Percentiles rank a stretch among this genome's conserved stretches.
phyloP scores from a whole-genome alignment of 2,113 vertebrate genomes.

The Sakesphorus luctuosus region DNA sequence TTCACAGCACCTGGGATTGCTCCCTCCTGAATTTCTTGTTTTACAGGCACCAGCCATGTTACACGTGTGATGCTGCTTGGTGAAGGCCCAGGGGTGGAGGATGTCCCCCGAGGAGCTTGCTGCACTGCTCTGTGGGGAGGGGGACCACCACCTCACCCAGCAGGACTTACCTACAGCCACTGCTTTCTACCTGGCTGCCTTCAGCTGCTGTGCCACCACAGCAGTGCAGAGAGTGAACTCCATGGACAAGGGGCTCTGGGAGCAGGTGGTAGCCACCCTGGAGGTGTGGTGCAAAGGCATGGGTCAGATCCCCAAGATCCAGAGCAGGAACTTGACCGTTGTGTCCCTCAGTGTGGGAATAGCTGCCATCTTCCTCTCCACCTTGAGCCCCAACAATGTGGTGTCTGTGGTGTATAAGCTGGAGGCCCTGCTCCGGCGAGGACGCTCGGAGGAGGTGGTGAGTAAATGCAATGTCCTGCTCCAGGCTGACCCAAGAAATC shows the following conservation, averaged over 20 bases:
- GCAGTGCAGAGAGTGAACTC: constrained; percentile 75
- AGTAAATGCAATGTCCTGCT: constrained; percentile 78
- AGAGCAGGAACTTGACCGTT: constrained; percentile 47
- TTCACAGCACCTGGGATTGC: background rate
- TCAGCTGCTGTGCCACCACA: constrained; percentile 79
- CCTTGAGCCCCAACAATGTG: constrained; percentile 81
- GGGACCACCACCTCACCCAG: constrained; percentile 72
- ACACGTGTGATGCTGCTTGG: background rate
- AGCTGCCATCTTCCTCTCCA: constrained; percentile 84
- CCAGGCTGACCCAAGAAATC: background rate
- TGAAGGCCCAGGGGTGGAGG: background rate
- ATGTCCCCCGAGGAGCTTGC: constrained; percentile 72
- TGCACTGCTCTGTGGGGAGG: constrained; percentile 79
- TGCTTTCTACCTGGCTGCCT: constrained; percentile 84
- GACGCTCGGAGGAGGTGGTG: constrained; percentile 76
- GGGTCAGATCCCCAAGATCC: constrained; percentile 67
- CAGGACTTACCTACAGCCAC: constrained; percentile 76
- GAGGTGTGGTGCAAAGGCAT: constrained; percentile 80
- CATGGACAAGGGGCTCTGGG: constrained; percentile 42
- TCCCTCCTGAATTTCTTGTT: background rate
- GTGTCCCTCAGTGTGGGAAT: constrained; percentile 78
- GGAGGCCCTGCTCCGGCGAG: constrained; percentile 78
- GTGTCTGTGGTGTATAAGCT: constrained; percentile 80
- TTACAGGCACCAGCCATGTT: background rate
- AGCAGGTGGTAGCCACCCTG: constrained; percentile 73